phyloP scores from a whole-genome alignment of 2,888 invertebrate species.

The Trichogramma evanescens region DNA sequence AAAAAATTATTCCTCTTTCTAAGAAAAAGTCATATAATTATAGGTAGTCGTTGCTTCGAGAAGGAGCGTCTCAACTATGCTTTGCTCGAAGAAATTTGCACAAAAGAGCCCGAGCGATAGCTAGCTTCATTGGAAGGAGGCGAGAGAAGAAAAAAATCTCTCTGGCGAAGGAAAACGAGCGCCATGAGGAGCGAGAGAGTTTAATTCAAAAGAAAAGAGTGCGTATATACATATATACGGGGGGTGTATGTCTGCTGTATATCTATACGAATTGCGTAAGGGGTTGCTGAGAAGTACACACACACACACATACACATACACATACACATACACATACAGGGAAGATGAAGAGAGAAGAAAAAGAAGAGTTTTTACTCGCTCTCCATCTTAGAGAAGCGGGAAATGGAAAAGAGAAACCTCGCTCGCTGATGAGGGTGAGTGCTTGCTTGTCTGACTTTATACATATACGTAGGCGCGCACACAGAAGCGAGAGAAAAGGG shows the following conservation, averaged over 20 bases:
- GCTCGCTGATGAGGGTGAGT: neutral
- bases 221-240: no score
- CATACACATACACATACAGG: no score
- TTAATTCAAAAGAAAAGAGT: slow-evolving; percentile 12
- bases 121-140: neutral
- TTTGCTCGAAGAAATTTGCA: neutral
- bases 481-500: slow-evolving; percentile 1
- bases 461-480: neutral
- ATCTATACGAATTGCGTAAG: no score
- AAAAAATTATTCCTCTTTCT: no score
- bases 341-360: neutral
- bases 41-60: neutral
- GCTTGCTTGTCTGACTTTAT: no score
- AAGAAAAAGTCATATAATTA: no score
- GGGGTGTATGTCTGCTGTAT: no score
- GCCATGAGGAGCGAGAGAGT: neutral
- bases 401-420: neutral
- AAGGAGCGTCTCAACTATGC: neutral
- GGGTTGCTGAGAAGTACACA: no score
- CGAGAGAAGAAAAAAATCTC: neutral
- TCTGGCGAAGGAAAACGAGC: neutral
- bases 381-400: neutral
- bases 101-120: neutral
- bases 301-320: no score
- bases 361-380: neutral